phyloP scores from a whole-genome alignment of 2,113 vertebrate species.

The Leptosomus discolor region DNA sequence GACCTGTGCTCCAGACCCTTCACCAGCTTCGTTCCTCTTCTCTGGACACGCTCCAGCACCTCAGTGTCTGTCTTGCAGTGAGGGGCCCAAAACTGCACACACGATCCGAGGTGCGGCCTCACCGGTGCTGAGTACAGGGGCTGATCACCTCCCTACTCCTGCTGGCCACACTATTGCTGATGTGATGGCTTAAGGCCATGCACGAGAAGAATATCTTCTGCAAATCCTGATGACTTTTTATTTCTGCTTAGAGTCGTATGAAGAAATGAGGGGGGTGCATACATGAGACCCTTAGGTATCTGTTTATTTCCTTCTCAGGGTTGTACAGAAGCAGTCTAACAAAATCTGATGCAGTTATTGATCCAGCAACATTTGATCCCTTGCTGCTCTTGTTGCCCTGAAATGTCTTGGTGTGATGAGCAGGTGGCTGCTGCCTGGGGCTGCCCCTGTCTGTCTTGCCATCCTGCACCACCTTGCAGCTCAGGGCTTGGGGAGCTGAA shows the following conservation, averaged over 20 bases:
- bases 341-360: not conserved
- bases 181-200: not conserved
- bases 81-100: too few species aligned
- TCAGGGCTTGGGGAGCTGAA: not conserved
- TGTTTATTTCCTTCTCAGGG: not conserved
- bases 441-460: not conserved
- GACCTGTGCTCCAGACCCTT: too few species aligned
- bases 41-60: too few species aligned
- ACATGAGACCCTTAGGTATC: fast-evolving
- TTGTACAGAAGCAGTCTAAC: not conserved
- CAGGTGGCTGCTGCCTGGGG: not conserved
- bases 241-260: not conserved
- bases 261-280: not conserved
- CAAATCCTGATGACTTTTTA: not conserved
- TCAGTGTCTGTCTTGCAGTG: too few species aligned
- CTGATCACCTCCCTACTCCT: too few species aligned
- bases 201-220: not conserved
- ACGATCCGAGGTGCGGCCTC: too few species aligned
- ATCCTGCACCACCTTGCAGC: not conserved
- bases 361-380: not conserved
- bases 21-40: too few species aligned
- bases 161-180: too few species aligned
- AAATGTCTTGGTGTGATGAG: not conserved
- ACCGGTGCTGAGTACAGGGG: too few species aligned
- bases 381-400: not conserved